Conservation (phyloP, 2,797 vertebrate species). For the Premnoplex brunnescens region DNA sequence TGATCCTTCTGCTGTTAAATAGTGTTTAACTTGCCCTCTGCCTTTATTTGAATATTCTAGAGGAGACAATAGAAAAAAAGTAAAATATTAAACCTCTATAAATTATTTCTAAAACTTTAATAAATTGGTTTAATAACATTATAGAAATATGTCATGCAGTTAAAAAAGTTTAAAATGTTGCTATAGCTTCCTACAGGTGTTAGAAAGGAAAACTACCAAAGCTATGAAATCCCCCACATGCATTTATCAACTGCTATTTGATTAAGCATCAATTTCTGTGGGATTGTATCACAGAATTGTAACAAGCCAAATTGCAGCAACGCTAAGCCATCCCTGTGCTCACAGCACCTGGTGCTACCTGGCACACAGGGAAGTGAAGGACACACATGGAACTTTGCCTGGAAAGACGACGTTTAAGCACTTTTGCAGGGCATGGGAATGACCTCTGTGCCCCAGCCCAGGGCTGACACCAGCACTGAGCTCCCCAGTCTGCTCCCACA, state of each 20-base stretch:
- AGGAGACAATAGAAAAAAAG: background rate
- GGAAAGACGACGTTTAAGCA: background rate
- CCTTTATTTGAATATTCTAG: background rate
- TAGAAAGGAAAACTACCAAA: background rate
- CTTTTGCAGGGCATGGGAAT: background rate
- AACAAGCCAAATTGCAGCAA: background rate
- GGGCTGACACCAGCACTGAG: too few relatives aligned
- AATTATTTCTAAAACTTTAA: background rate
- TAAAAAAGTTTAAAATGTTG: background rate
- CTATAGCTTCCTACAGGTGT: background rate
- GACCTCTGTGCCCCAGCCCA: background rate
- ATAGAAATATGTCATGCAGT: background rate
- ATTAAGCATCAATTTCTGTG: background rate
- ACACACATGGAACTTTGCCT: background rate
- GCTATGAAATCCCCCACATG: background rate
- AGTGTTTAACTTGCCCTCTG: background rate
- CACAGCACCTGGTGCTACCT: background rate
- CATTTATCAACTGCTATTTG: background rate
- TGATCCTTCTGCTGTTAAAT: background rate
- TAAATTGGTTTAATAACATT: background rate
- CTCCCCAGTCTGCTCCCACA: background rate
- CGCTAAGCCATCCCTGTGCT: fast-evolving
- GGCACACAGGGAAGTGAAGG: background rate
- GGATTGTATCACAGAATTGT: background rate
- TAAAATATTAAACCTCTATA: background rate